phyloP scores from a whole-genome alignment of 2,113 vertebrate genomes.

The Gallinago paraguaiae region DNA sequence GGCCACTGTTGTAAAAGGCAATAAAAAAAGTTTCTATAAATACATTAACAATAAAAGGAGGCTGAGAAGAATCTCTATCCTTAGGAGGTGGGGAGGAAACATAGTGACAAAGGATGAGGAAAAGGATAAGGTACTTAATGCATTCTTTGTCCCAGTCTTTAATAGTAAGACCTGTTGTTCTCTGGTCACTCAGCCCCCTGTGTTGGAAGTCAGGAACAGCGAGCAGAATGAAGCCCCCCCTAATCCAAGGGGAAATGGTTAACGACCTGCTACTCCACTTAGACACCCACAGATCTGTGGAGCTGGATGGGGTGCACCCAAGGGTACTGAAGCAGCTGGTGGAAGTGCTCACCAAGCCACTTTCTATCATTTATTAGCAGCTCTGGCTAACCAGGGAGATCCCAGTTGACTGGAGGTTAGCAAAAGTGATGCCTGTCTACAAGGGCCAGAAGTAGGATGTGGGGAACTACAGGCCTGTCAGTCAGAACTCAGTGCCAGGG shows the following conservation, averaged over 20 bases:
- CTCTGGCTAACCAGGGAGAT: neutral
- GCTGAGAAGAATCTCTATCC: neutral
- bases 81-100: neutral
- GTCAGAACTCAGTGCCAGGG: neutral
- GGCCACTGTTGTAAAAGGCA: neutral
- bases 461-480: neutral
- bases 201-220: neutral
- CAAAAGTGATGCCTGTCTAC: neutral
- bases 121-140: neutral
- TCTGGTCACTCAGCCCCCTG: neutral
- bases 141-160: neutral
- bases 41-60: neutral
- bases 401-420: neutral
- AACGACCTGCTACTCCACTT: neutral
- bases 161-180: neutral
- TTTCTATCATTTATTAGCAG: neutral
- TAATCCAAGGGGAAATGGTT: neutral
- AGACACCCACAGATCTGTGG: neutral
- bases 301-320: neutral
- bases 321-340: neutral
- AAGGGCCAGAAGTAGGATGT: neutral
- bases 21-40: neutral
- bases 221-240: neutral
- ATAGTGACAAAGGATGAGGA: neutral
- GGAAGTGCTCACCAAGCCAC: neutral